These are phyloP conservation scores for Odontesthes bonariensis DNA, from an alignment of 2,113 vertebrate species.

Conservation along the genomic window DNA sequence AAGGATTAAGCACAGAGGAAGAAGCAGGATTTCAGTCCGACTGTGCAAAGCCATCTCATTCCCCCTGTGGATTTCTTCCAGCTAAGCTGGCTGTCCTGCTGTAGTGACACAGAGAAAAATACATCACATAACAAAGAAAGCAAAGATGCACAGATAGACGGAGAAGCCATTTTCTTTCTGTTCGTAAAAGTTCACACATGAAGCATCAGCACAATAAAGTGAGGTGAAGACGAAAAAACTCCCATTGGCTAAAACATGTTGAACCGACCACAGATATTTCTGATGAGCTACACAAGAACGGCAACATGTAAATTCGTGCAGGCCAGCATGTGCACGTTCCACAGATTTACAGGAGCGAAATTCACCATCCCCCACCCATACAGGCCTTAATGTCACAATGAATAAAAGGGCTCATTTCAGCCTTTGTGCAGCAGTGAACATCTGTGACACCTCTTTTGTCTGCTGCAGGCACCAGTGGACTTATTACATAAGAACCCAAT, in stretches of 20 bases:
- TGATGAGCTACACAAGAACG: background rate
- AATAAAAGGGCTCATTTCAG: slow-evolving; percentile 37
- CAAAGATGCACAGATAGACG: slow-evolving; percentile 8
- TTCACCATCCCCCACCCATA: slow-evolving; percentile 31
- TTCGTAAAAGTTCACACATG: background rate
- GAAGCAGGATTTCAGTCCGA: slow-evolving; percentile 38
- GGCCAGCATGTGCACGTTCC: background rate
- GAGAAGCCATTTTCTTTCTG: slow-evolving; percentile 19
- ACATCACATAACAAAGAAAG: slow-evolving; percentile 25
- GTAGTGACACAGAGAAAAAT: slow-evolving; percentile 45
- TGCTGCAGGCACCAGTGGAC: slow-evolving; percentile 23
- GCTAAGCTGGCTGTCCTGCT: slow-evolving; percentile 29
- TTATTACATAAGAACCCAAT: slow-evolving; percentile 24
- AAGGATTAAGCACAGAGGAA: slow-evolving; percentile 34
- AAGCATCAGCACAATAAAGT: background rate
- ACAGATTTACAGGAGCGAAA: background rate
- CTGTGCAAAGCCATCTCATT: slow-evolving; percentile 52
- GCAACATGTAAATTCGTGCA: background rate
- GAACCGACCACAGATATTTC: background rate
- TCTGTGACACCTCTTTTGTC: slow-evolving; percentile 34
- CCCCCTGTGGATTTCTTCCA: slow-evolving; percentile 40
- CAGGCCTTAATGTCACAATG: slow-evolving; percentile 26
- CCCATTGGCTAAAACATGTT: background rate
- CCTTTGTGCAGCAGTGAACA: slow-evolving; percentile 24
- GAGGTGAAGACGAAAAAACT: background rate